Evolutionary conservation across 2,113 vertebrate species (phyloP), one percentile per base, ranked within the genome.

Genomic region (Menura novaehollandiae): DNA sequence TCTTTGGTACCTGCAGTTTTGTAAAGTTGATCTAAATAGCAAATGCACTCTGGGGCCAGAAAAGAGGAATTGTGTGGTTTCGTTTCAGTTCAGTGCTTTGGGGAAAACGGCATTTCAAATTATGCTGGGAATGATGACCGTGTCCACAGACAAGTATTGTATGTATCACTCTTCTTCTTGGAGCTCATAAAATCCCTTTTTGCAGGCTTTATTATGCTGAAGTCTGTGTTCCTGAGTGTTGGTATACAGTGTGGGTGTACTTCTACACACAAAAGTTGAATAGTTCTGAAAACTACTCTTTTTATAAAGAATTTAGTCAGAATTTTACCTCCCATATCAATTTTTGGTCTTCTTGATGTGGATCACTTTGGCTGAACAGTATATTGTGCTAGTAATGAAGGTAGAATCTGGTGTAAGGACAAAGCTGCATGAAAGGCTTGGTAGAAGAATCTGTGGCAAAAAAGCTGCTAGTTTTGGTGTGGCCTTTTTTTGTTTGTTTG

Each of bases 91-190:
- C 9, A 41, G 0, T 51, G 30, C 60, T 63, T 37, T 46, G 30
- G 33, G 33, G 17, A 55, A 84, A 63, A n/a, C 2, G 16, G 10
- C 14, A 17, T 32, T 89, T 84, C 30, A 69, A 3, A 32, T 72
- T 52, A 33, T 24, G 8, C 28, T 53, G 30, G 19, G 16, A 20
- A 47, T 17, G 27, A 37, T 37, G 27, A 77, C 64, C 0, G 0
- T 33, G 30, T 22, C 76, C 8, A 21, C 30, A 35, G 56, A 17
- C 17, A 69, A 37, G 13, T 59, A 37, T 30, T 47, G 9, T 11
- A 8, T 66, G 20, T 64, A 30, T 58, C 1, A 1, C 9, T 59
- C 6, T 15, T 68, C 27, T 30, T 75, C n/a, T 35, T 63, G 32
- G 33, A 58, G 60, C 16, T 66, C 15, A 11, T 58, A 20, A 67